Base-by-base conservation (phyloP, 2,797 vertebrate species). In the Galagoides demidoff region DNA sequence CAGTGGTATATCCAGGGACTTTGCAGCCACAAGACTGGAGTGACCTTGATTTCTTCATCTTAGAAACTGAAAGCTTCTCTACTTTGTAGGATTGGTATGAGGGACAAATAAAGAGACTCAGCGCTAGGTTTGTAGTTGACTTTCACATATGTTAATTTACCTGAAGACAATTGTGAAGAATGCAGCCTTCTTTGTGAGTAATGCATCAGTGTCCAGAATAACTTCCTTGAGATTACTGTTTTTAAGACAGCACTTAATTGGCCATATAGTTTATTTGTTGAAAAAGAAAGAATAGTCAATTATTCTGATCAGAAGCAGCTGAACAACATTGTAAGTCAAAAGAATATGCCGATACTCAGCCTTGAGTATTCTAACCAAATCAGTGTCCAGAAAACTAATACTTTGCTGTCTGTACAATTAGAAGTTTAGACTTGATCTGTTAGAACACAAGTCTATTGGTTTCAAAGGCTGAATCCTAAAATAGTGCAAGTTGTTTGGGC, bases 401-500 rank as follows among this genome's bases (percentile, higher is more conserved):
- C 49, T 88, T 92, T 17, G 34, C 74, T 82, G 12, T 43, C 57
- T 93, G 43, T 78, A 63, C 0, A 64, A 37, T 86, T 68, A 79
- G 29, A 73, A 57, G 5, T 55, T 84, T 89, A 86, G 52, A 70
- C 27, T 94, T 90, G 31, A 45, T 89, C n/a, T 85, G 11, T 85
- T 91, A 71, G 37, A 77, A 27, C 37, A 63, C 27, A 93, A 89
- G 27, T 31, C 29, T 86, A 55, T 10, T 96, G 49, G 34, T 79
- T 92, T 96, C 84, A 93, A 74, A 83, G 63, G 5, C 52, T 81
- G 73, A 95, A 66, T 66, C 37, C 71, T 95, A 61, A 91, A 95
- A 34, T 22, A 68, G 29, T 89, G 74, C 7, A 78, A 16, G 17
- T 59, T 68, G 25, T 79, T 64, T 89, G 79, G 59, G 52, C 27